A percentile compares a stretch with the other conserved stretches of the same genome.
phyloP scores from a whole-genome alignment of 2,797 vertebrate species.

The Craterocephalus amniculus region DNA sequence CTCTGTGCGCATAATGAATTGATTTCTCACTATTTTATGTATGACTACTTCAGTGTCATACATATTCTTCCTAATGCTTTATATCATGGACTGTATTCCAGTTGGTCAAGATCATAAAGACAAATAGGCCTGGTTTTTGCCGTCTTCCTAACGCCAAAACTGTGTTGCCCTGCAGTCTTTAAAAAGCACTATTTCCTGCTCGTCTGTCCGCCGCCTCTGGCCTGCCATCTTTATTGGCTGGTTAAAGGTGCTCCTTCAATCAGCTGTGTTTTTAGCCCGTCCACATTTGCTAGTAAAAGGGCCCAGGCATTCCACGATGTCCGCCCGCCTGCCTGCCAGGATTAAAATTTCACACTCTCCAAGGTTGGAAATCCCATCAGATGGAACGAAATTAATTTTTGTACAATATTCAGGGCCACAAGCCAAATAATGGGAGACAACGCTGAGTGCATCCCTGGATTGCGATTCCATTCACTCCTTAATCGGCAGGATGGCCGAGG shows the following conservation, averaged over 20 bases:
- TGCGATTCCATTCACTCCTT: slow-evolving; percentile 75
- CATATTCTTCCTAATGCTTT: background rate
- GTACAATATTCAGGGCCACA: slow-evolving; percentile 74
- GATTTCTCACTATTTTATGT: background rate
- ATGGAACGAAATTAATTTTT: slow-evolving; percentile 78
- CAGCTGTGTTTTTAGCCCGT: slow-evolving; percentile 58
- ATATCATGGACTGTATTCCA: slow-evolving; percentile 30
- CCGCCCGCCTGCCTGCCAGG: slow-evolving; percentile 57
- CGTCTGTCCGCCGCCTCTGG: slow-evolving; percentile 51
- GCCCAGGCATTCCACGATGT: slow-evolving; percentile 43
- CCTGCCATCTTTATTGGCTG: slow-evolving; percentile 67
- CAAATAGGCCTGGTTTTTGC: slow-evolving; percentile 52
- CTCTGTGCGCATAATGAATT: background rate
- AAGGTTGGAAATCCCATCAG: slow-evolving; percentile 79
- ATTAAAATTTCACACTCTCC: slow-evolving; percentile 73
- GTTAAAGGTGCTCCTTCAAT: slow-evolving; percentile 60
- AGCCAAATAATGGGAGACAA: slow-evolving; percentile 76
- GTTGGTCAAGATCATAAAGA: slow-evolving; percentile 52
- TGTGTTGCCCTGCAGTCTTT: slow-evolving; percentile 50
- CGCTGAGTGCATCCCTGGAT: slow-evolving; percentile 70
- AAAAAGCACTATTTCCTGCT: slow-evolving; percentile 53
- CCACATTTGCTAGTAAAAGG: slow-evolving; percentile 55
- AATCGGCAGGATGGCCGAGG: slow-evolving; percentile 73
- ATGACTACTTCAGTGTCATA: slow-evolving; percentile 1
- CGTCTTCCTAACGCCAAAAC: slow-evolving; percentile 49